Percentiles rank a stretch among this genome's conserved stretches.
Conservation (phyloP, 2,113 vertebrate species). For the Pionites leucogaster region DNA sequence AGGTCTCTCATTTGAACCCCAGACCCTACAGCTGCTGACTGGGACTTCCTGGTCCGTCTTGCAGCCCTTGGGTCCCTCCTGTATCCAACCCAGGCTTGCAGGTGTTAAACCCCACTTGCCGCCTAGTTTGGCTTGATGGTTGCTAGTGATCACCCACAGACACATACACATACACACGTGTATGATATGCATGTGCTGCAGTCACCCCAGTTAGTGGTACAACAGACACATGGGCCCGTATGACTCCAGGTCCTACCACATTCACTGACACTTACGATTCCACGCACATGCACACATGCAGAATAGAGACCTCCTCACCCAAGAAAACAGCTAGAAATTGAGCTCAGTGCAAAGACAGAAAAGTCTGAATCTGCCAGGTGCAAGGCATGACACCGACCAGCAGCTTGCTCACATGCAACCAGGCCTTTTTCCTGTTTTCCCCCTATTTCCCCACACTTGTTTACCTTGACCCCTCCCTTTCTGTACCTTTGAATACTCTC, state of each 20-base stretch:
- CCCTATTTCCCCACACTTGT: neutral
- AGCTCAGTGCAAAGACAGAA: neutral
- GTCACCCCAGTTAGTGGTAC: neutral
- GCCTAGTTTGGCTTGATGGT: neutral
- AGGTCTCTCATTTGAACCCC: neutral
- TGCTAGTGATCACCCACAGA: neutral
- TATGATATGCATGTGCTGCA: fast-evolving
- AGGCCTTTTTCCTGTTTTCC: neutral
- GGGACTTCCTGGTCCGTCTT: neutral
- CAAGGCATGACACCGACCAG: fast-evolving
- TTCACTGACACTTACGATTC: fast-evolving
- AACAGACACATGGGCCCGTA: fast-evolving
- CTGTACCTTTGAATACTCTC: neutral
- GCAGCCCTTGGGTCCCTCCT: neutral
- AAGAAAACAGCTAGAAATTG: neutral
- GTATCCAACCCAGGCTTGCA: neutral
- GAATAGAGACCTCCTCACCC: neutral
- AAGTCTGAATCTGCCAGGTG: neutral
- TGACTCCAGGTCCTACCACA: fast-evolving
- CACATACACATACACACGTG: fast-evolving
- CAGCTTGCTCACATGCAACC: neutral
- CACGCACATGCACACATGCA: neutral
- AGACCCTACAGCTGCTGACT: neutral
- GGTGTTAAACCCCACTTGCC: neutral
- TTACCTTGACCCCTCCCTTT: neutral